Evolutionary conservation across 2,797 vertebrate genomes (phyloP).

Genomic region (Hybognathus amarus): DNA sequence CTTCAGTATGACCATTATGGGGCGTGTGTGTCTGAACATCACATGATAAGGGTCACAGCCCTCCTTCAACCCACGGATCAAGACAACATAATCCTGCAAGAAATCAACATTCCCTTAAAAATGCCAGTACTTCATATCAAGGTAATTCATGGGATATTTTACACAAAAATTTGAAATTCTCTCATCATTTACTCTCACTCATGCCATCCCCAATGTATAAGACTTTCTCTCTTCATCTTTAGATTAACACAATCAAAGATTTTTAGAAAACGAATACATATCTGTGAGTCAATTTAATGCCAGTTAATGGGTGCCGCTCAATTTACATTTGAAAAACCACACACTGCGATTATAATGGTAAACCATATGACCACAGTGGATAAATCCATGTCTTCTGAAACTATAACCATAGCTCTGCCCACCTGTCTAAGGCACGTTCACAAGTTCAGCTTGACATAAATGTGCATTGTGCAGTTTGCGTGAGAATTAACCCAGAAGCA

Average conservation of each 20-base stretch:
- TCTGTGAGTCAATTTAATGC: neutral
- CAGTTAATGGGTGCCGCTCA: neutral
- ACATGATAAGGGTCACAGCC: constrained; percentile 75
- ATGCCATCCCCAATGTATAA: neutral
- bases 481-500: neutral
- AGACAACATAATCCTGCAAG: constrained; percentile 64
- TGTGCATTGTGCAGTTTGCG: neutral
- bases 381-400: too few relatives aligned
- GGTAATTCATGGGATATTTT: constrained; percentile 61
- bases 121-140: constrained; percentile 71
- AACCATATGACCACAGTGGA: too few relatives aligned
- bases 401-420: too few relatives aligned
- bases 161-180: neutral
- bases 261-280: neutral
- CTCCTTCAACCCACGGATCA: constrained; percentile 63
- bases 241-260: neutral
- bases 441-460: neutral
- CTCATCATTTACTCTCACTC: neutral
- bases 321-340: neutral
- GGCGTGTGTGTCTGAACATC: constrained; percentile 72
- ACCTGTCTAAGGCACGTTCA: too few relatives aligned
- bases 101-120: constrained; percentile 74
- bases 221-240: neutral
- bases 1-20: constrained; percentile 76
- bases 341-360: neutral